Conservation (phyloP, 2,113 vertebrate genomes). For the Dolichotis patagonum region DNA sequence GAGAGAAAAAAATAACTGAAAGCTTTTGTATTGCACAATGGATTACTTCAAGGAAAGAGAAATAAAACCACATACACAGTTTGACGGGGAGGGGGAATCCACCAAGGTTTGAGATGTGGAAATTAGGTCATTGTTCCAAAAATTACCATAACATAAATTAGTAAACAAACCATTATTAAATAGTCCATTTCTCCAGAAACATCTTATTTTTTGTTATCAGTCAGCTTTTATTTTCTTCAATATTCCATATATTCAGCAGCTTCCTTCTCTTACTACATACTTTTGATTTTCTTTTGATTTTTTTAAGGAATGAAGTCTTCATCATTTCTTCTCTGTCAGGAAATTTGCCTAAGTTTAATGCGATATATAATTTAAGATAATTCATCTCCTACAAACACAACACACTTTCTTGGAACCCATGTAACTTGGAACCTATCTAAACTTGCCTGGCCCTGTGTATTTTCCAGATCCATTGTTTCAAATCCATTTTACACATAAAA, state of each 20-base stretch:
- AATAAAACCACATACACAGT: not conserved
- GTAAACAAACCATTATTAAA: not conserved
- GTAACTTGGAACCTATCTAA: not conserved
- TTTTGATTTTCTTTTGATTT: not conserved
- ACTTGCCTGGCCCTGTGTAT: not conserved
- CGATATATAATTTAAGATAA: not conserved
- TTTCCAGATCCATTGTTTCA: not conserved
- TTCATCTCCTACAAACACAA: not conserved
- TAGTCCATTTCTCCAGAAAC: not conserved
- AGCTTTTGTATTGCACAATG: constrained; percentile 42
- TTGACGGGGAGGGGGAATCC: not conserved
- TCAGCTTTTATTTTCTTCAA: not conserved
- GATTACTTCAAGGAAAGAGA: not conserved
- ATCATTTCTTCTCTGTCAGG: not conserved
- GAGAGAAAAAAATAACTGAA: not conserved
- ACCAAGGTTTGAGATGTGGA: not conserved
- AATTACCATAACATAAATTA: not conserved
- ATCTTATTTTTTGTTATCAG: not conserved
- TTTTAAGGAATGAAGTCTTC: not conserved
- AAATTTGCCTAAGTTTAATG: not conserved
- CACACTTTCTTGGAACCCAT: not conserved
- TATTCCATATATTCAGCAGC: not conserved
- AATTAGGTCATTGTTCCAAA: not conserved
- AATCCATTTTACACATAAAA: not conserved
- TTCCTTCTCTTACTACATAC: not conserved